Evolutionary conservation across 2,888 invertebrate species (phyloP), one percentile per base, ranked within the genome.

Genomic region (Ophioninae sp.): DNA sequence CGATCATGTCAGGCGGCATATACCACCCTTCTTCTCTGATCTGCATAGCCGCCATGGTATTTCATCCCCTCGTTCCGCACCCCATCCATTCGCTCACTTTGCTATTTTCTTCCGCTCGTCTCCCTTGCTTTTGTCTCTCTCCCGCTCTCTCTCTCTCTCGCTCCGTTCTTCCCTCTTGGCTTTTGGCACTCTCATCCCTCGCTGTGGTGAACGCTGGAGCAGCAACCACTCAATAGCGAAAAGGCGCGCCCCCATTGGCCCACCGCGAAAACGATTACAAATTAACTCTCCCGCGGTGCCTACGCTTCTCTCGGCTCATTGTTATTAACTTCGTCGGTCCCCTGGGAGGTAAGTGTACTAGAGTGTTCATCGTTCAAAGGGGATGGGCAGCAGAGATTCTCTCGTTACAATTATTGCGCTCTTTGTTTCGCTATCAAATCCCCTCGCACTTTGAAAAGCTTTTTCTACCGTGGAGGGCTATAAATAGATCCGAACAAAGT

Each of bases 221-320:
- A 74, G 71, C 84, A 85, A 88, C 87, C 88, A 89, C 90, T 90
- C 91, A 85, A 91, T 89, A 85, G 86, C 87, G 87, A 85, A 75
- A 79, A 85, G 87, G 87, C 88, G 85, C 85, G 83, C 67, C 87
- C 88, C 73, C 22, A 89, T 90, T 88, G 86, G 87, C 82, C 84
- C 37, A 85, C 87, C 86, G 67, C 86, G 68, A 87, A 87, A 92
- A 89, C 91, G 90, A 91, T 92, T 92, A 91, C 91, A 90, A 92
- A 92, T 92, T 91, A 92, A 91, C 91, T 91, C 83, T 71, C 71
- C 73, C 71, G 41, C 81, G 67, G 37, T 56, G 83, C 64, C 77
- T 41, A 41, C 88, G 85, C 85, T 88, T 87, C 90, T 90, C 89
- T 90, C 76, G 65, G 88, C 89, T 88, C 87, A 88, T 90, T 89